Evolutionary conservation across 2,797 vertebrate genomes (phyloP).

Genomic region (Sebastes vulpes): DNA sequence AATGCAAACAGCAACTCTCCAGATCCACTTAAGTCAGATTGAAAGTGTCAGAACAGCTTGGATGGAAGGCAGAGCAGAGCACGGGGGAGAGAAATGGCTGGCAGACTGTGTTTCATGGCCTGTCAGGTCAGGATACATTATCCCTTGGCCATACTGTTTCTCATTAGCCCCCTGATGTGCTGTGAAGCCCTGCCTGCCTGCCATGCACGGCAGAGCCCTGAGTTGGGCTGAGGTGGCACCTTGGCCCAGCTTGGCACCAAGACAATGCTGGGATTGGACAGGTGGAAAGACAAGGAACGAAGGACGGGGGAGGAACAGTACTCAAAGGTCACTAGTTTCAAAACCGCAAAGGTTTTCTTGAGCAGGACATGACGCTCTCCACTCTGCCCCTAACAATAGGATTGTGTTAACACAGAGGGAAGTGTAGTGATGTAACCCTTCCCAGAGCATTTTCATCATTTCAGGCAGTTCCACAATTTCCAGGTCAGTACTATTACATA

Average conservation of each 20-base stretch:
- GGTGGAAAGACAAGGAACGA: constrained; percentile 24
- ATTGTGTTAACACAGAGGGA: too few species aligned
- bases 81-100: constrained; percentile 21
- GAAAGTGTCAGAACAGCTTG: constrained; percentile 68
- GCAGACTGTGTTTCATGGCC: constrained; percentile 64
- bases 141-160: constrained; percentile 68
- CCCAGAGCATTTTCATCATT: not conserved
- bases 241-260: constrained; percentile 22
- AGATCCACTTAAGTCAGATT: constrained; percentile 72
- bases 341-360: not conserved
- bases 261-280: constrained; percentile 32
- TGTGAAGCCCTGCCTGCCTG: constrained; percentile 45
- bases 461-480: not conserved
- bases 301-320: not conserved
- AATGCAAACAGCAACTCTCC: constrained; percentile 43
- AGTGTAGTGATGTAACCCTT: not conserved
- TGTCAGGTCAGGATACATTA: constrained; percentile 74
- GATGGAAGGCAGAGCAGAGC: constrained; percentile 55
- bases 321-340: constrained; percentile 1
- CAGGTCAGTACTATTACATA: not conserved
- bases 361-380: not conserved
- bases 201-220: constrained; percentile 12
- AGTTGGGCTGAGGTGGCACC: constrained; percentile 31
- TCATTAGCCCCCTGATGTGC: constrained; percentile 82
- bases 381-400: not conserved